These are phyloP conservation scores for Serranus cabrilla DNA, from an alignment of 2,797 vertebrate species.

Conservation along the genomic window DNA sequence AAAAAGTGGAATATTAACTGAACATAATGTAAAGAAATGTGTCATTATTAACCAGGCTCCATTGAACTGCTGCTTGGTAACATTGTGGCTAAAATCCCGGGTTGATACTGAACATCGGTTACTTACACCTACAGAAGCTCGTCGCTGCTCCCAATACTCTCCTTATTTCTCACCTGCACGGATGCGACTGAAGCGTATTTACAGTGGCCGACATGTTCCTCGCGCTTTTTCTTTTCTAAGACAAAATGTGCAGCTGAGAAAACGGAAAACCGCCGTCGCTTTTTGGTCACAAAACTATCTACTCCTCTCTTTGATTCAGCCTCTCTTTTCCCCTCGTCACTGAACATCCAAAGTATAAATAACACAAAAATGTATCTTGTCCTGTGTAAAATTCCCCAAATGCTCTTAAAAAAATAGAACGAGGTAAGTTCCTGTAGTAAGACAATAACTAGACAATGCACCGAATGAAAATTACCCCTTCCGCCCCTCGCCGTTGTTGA, in stretches of 20 bases:
- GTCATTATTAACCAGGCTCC: neutral
- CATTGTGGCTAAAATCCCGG: slow-evolving; percentile 2
- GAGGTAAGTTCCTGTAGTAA: slow-evolving; percentile 75
- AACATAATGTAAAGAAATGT: slow-evolving; percentile 10
- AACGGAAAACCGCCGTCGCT: slow-evolving; percentile 20
- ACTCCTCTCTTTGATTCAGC: neutral
- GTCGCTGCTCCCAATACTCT: neutral
- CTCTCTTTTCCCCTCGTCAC: neutral
- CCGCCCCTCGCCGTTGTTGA: slow-evolving; percentile 21
- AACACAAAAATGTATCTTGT: slow-evolving; percentile 39
- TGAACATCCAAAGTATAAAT: slow-evolving; percentile 42
- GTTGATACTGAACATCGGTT: slow-evolving; percentile 24
- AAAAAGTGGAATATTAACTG: neutral
- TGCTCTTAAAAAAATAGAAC: slow-evolving; percentile 53
- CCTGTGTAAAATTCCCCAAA: slow-evolving; percentile 11
- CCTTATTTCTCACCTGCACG: slow-evolving; percentile 34
- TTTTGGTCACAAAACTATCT: slow-evolving; percentile 9
- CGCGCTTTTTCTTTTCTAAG: neutral
- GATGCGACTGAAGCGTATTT: slow-evolving; percentile 41
- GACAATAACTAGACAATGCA: slow-evolving; percentile 59
- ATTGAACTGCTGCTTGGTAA: slow-evolving; percentile 5
- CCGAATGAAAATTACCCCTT: slow-evolving; percentile 30
- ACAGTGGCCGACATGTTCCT: slow-evolving; percentile 24
- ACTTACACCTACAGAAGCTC: slow-evolving; percentile 13
- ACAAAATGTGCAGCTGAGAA: slow-evolving; percentile 43